These are phyloP conservation scores for Zhuqinia jingwanae DNA, from an alignment of 2,888 invertebrate genomes.

Conservation along the genomic window DNA sequence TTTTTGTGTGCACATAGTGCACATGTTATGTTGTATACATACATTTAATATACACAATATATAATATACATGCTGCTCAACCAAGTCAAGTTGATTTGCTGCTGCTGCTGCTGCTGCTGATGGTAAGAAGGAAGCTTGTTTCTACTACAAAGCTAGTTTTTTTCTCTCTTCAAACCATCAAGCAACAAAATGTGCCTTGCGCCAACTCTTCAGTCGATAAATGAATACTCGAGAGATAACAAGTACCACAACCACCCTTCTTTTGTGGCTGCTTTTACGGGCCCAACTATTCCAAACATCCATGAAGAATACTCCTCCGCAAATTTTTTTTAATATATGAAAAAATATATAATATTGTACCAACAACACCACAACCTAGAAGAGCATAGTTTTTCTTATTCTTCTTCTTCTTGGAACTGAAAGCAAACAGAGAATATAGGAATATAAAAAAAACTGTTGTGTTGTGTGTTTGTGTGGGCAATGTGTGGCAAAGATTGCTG, in stretches of 20 bases:
- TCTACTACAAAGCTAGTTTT: conserved; percentile 54
- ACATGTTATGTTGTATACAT: conserved; percentile 29
- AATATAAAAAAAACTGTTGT: conserved; percentile 49
- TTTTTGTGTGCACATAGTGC: not conserved
- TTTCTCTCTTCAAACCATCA: conserved; percentile 39
- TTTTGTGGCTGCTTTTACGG: conserved; percentile 66
- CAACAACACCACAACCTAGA: not conserved
- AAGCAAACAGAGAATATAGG: conserved; percentile 9
- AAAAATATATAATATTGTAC: conserved; percentile 15
- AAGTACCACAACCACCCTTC: conserved; percentile 67
- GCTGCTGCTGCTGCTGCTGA: no score
- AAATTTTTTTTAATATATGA: conserved; percentile 45
- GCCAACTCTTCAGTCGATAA: conserved; percentile 79
- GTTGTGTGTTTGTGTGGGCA: conserved; percentile 32
- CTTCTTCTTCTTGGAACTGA: conserved; percentile 1
- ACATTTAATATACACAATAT: not conserved
- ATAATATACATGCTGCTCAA: not conserved
- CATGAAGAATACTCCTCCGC: conserved; percentile 39
- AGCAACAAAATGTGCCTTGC: conserved; percentile 78
- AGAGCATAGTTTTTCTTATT: conserved; percentile 25
- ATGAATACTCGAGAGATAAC: conserved; percentile 78
- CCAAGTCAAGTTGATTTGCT: conserved; percentile 37
- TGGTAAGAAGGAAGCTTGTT: conserved; percentile 33
- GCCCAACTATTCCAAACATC: conserved; percentile 28
- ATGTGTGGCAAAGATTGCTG: conserved; percentile 38